phyloP scores from a whole-genome alignment of 2,797 vertebrate genomes.

The Urophycis tenuis region DNA sequence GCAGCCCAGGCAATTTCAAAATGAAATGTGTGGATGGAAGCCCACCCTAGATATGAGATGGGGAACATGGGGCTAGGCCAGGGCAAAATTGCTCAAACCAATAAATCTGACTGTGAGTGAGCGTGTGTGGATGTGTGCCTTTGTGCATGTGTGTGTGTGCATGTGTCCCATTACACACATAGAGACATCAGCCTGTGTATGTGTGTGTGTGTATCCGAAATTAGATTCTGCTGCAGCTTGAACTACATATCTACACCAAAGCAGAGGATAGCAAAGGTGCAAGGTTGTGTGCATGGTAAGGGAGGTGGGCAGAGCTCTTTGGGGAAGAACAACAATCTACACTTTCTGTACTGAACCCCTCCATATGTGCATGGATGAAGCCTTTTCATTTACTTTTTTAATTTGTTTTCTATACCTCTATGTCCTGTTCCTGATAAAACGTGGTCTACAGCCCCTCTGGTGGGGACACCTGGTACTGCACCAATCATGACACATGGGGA shows the following conservation, averaged over 20 bases:
- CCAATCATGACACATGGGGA: background rate
- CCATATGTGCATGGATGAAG: background rate
- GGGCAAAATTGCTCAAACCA: too few relatives aligned
- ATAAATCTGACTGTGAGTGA: constrained; percentile 46
- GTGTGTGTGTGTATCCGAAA: constrained; percentile 54
- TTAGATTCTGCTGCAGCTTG: constrained; percentile 58
- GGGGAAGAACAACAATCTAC: background rate
- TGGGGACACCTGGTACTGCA: constrained; percentile 7
- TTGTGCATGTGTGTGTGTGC: constrained; percentile 2
- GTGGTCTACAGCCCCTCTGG: constrained; percentile 34
- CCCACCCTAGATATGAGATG: too few relatives aligned
- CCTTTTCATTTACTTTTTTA: background rate
- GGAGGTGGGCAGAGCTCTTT: background rate
- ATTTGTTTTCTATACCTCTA: background rate
- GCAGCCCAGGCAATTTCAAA: too few relatives aligned
- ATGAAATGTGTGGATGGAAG: too few relatives aligned
- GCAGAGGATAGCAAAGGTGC: constrained; percentile 61
- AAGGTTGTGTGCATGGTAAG: constrained; percentile 2
- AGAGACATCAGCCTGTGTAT: background rate
- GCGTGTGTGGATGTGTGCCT: background rate
- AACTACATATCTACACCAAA: constrained; percentile 67
- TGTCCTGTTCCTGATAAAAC: background rate
- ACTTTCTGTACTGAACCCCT: background rate
- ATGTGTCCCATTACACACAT: background rate
- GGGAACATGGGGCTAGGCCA: too few relatives aligned